Evolutionary conservation across 35 echinoderm and acorn worm species (phyloP), one percentile per base, ranked within the genome.

Genomic region (Heliocidaris erythrogramma): DNA sequence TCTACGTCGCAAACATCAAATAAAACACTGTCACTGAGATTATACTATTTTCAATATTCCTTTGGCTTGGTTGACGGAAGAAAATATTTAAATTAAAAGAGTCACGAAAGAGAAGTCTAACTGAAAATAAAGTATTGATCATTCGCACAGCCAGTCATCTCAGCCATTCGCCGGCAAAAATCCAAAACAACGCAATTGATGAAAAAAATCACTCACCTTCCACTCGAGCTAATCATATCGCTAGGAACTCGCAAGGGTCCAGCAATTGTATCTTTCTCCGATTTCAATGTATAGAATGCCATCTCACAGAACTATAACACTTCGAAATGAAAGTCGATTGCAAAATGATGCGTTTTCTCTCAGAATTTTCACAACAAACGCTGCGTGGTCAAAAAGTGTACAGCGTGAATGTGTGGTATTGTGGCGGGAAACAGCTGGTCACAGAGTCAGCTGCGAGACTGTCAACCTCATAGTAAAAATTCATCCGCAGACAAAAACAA

Each of bases 341-440:
- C 24, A n/a, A 52, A 48, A 59, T 92, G 91, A 12, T 92, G 91
- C 16, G n/a, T 92, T 92, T 92, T 30, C 91, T 92, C 13, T 92
- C 65, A 78, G 65, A 92, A 48, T 92, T 92, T 92, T 59, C 91
- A 92, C 91, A 92, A 92, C 91, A 92, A 92, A 92, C 48, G 48
- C 91, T 32, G 91, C 91, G 91, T 92, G 91, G 91, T 52, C 91
- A 92, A 89, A 47, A 89, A 35, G 87, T 47, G 91, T 59, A 27
- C 49, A 59, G 32, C 91, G n/a, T 92, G 91, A 92, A 92, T 92
- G 91, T 59, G 91, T 59, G 50, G 91, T 59, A 92, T 92, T 92
- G 91, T 92, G 91, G 91, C 91, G 91, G 91, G 91, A 92, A 92
- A 92, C 91, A 92, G 91, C 91, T 92, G 91, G 91, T 92, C 91